Base-by-base conservation (phyloP, 2,888 invertebrate species). In the Caenorhabditis sinica region DNA sequence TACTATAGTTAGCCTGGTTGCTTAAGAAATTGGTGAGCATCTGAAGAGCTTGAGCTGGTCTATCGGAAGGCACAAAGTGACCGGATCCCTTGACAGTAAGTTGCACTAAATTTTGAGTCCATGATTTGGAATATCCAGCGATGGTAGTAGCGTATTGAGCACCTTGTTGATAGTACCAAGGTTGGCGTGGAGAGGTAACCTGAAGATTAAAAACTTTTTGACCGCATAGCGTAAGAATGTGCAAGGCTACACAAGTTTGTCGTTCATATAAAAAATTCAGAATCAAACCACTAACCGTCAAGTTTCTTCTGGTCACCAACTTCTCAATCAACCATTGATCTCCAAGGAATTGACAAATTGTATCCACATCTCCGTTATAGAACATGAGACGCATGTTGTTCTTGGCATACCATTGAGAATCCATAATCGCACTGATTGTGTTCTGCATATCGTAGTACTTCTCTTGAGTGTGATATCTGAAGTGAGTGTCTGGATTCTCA, bases 41-140 rank as follows among this genome's bases (percentile, higher is more conserved):
- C 72, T 91, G 90, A 13, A 91, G 82, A 13, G 89, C 88, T 58
- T 88, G 89, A 0, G 87, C 89, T 2, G 91, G 91, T 8, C 90
- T 74, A 51, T 89, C 87, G 25, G 82, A 72, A 15, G 90, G 90
- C 0, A 90, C 86, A 60, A 88, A 83, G 60, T 88, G 88, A 15
- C 88, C 88, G 5, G 88, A 83, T 43, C 88, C 88, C 49, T 88
- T 88, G 1, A 88, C 87, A n/a, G 88, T 88, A 1, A 88, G 33
- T 58, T 85, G 85, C 0, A 79, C 85, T 15, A 88, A 20, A 53
- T 85, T 86, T 49, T 88, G 77, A 23, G 74, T 82, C 85, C 85
- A 88, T 0, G 85, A 79, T 45, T 87, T 88, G 20, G 63, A 69
- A 28, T 87, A 88, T 15, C 88, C 88, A 17, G 88, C 88, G 20